Conservation (phyloP, 2,888 invertebrate genomes). For the Volucella bombylans region DNA sequence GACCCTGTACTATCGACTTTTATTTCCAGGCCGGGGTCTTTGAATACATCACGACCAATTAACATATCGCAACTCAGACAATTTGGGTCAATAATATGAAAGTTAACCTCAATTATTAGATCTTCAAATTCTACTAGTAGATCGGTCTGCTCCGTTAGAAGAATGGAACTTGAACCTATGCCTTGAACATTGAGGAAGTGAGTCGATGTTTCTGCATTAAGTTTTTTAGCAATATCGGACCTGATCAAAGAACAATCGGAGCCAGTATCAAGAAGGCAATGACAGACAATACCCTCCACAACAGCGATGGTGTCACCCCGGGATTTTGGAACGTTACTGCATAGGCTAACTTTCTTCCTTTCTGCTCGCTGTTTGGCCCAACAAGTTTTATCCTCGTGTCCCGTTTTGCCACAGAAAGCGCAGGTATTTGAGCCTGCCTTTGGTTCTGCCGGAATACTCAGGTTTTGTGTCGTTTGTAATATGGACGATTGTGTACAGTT, state of each 20-base stretch:
- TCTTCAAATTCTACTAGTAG: conserved; percentile 41
- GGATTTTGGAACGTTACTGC: neutral
- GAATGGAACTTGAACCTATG: conserved; percentile 11
- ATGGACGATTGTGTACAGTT: no score
- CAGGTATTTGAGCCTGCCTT: conserved; percentile 1
- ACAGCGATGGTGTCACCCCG: neutral
- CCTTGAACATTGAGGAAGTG: conserved; percentile 10
- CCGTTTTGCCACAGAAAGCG: conserved; percentile 22
- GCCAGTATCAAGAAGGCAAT: conserved; percentile 26
- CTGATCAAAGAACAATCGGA: conserved; percentile 19
- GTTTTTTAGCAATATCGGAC: conserved; percentile 6
- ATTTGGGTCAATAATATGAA: conserved; percentile 21
- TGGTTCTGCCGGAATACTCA: no score
- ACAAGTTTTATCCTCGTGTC: conserved; percentile 21
- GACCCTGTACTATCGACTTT: conserved; percentile 9
- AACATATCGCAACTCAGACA: conserved; percentile 25
- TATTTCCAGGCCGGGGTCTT: conserved; percentile 28
- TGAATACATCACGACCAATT: conserved; percentile 27
- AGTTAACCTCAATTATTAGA: conserved; percentile 20
- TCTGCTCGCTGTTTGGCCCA: conserved; percentile 27
- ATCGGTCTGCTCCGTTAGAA: conserved; percentile 31
- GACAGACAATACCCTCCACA: conserved; percentile 3
- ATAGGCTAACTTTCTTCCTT: conserved; percentile 19
- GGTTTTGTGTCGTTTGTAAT: no score
- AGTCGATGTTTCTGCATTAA: neutral